phyloP scores from a whole-genome alignment of 2,113 vertebrate species.

The Leucoraja erinaceus region DNA sequence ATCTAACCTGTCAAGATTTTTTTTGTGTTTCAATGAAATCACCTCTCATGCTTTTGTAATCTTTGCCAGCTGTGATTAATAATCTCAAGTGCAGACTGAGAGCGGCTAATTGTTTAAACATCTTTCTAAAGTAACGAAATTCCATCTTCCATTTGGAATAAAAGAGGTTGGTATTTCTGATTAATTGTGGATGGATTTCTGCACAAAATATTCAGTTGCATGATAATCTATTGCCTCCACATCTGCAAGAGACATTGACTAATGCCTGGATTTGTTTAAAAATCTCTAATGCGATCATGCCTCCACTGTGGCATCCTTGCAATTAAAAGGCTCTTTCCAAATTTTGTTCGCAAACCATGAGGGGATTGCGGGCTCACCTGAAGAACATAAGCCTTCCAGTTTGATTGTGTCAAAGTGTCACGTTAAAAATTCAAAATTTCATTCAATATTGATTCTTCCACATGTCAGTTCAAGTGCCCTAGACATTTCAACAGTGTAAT shows the following conservation, averaged over 20 bases:
- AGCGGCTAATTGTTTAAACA: not conserved
- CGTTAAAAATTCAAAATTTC: constrained; percentile 23
- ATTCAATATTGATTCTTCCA: constrained; percentile 23
- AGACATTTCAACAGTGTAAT: not conserved
- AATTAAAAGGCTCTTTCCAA: not conserved
- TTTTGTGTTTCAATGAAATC: not conserved
- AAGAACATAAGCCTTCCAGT: not conserved
- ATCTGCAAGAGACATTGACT: constrained; percentile 7
- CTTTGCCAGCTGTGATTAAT: not conserved
- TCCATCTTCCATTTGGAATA: constrained; percentile 1
- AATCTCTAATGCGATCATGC: constrained; percentile 18
- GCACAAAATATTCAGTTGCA: not conserved
- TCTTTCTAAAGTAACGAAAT: not conserved
- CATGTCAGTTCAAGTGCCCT: not conserved
- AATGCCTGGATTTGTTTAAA: constrained; percentile 26
- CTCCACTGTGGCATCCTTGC: not conserved
- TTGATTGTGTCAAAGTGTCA: constrained; percentile 31
- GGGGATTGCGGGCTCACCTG: not conserved
- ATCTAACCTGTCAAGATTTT: not conserved
- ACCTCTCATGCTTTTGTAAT: not conserved
- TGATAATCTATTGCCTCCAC: constrained; percentile 8
- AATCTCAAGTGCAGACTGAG: not conserved
- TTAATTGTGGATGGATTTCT: not conserved
- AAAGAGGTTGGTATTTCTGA: not conserved
- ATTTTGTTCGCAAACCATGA: not conserved